Evolutionary conservation across 2,797 vertebrate genomes (phyloP), one percentile per base, ranked within the genome.

Genomic region (Meda fulgida): DNA sequence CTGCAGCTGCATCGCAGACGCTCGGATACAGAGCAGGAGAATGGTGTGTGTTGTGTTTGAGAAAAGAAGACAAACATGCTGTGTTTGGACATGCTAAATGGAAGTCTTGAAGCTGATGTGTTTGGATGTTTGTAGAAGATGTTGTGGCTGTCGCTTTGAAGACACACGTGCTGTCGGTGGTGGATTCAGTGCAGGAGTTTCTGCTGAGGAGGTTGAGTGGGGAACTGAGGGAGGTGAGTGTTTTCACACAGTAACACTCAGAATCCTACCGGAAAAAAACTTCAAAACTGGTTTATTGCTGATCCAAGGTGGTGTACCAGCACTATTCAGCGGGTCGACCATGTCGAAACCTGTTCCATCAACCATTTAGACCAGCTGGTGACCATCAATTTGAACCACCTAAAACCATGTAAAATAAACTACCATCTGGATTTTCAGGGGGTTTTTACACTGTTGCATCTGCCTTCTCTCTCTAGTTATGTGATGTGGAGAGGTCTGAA

Each of bases 171-270:
- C 55, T 94, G 72, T 86, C 88, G 46, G 48, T 93, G 13, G 67
- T 93, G 0, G 94, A 97, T 89, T 94, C 96, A 19, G 34, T 98
- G 89, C 94, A 95, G 87, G 94, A 95, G 85, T 99, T 97, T 82
- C 84, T 98, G 75, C 91, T 96, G 55, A 93, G 97, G 71, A 94
- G 87, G 67, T 92, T 99, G 48, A 95, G 94, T 76, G 93, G 95
- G 36, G 97, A 98, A 75, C 92, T 98, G 71, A 94, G 89, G 88
- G 95, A 94, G 89, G 97, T 96, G 92, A 95, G 93, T 88, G 10
- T 19, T 85, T 36, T 36, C 48, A 55, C 19, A 43, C 48, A 58
- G 29, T 11, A 7, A 85, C 76, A 16, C 21, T 51, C 26, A 13
- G 7, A 60, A 29, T 51, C 40, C 34, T 55, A 13, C 31, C 5